A percentile compares a stretch with the other conserved stretches of the same genome.
These are phyloP conservation scores for Eristalis arbustorum DNA, from an alignment of 2,888 invertebrate species.

Conservation along the genomic window DNA sequence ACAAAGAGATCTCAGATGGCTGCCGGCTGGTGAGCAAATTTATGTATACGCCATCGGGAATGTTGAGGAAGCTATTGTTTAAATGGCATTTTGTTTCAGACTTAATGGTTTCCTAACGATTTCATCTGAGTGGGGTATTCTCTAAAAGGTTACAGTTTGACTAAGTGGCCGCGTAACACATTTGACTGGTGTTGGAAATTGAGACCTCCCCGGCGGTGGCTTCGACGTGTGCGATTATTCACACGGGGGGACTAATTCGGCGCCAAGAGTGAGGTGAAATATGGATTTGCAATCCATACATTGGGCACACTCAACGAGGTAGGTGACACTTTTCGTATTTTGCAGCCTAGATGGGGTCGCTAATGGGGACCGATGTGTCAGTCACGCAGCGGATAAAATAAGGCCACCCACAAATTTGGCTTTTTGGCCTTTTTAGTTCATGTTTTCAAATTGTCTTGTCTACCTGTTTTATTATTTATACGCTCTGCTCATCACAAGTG, in stretches of 20 bases:
- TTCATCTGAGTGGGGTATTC: not conserved
- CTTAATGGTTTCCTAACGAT: not conserved
- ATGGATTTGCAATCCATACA: too few species aligned
- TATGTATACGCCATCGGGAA: constrained; percentile 21
- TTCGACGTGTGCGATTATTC: not conserved
- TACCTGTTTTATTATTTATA: too few species aligned
- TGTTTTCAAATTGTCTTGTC: too few species aligned
- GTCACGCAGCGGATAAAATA: too few species aligned
- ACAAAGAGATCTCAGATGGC: constrained; percentile 38
- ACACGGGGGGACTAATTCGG: not conserved
- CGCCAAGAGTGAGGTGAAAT: not conserved
- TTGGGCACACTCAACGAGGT: too few species aligned
- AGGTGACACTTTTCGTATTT: too few species aligned
- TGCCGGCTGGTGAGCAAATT: not conserved
- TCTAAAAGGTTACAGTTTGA: not conserved
- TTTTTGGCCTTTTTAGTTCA: too few species aligned
- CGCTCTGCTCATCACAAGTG: too few species aligned
- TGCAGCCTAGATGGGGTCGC: too few species aligned
- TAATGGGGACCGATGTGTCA: too few species aligned
- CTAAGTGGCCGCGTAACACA: not conserved
- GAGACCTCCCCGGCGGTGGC: not conserved
- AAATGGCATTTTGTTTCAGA: constrained; percentile 6
- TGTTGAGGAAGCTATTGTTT: constrained; percentile 11
- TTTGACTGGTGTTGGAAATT: not conserved
- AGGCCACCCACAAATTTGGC: too few species aligned